Conservation (phyloP, 1,140 invertebrate species). For the Aphidius gifuensis region DNA sequence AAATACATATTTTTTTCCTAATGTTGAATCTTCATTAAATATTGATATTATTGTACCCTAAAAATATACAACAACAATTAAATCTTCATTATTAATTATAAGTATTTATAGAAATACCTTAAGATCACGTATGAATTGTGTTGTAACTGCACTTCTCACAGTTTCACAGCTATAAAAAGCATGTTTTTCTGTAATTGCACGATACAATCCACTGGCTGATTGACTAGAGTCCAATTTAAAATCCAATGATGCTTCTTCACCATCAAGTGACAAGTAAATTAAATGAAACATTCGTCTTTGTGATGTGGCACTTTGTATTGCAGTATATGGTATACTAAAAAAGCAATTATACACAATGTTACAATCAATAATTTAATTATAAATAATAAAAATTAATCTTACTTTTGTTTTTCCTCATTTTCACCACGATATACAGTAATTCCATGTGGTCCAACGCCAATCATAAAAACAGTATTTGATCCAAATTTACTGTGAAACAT, state of each 20-base stretch:
- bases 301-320: constrained; percentile 77
- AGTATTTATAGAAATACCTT: constrained; percentile 57
- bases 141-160: constrained; percentile 79
- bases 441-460: constrained; percentile 80
- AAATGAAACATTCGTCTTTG: constrained; percentile 72
- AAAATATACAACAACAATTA: constrained; percentile 9
- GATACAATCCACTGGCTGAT: constrained; percentile 75
- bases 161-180: constrained; percentile 91
- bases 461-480: constrained; percentile 46
- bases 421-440: constrained; percentile 68
- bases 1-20: constrained; percentile 85
- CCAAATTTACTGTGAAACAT: constrained; percentile 69
- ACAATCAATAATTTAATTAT: not conserved
- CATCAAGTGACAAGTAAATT: constrained; percentile 69
- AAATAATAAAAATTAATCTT: constrained; percentile 26
- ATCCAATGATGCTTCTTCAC: constrained; percentile 67
- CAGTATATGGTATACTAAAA: constrained; percentile 78
- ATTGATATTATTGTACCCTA: constrained; percentile 85
- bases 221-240: constrained; percentile 77
- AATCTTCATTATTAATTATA: not conserved
- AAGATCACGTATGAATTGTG: constrained; percentile 83
- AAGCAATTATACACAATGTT: constrained; percentile 17
- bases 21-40: constrained; percentile 83
- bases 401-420: constrained; percentile 65
- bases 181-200: constrained; percentile 87